Conservation (phyloP, 1,140 invertebrate species). For the Babylonia areolata region DNA sequence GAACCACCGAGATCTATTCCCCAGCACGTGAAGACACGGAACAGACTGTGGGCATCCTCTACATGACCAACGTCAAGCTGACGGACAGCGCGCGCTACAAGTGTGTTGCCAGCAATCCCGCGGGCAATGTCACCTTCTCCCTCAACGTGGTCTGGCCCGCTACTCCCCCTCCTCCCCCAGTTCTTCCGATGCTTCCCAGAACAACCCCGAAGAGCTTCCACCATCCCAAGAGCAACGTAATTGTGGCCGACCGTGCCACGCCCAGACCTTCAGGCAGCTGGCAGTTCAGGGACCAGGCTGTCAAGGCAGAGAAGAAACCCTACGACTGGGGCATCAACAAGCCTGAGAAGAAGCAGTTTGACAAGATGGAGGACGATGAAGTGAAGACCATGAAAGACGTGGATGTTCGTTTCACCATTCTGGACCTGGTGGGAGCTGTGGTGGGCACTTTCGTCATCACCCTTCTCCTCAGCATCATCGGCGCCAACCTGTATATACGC, state of each 20-base stretch:
- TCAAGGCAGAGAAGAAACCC: not conserved
- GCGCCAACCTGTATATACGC: constrained; percentile 69
- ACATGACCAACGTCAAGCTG: constrained; percentile 58
- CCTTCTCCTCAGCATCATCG: constrained; percentile 66
- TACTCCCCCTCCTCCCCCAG: constrained; percentile 13
- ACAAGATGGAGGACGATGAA: constrained; percentile 20
- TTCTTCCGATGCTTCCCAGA: not conserved
- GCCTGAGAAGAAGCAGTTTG: constrained; percentile 42
- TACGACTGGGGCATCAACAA: constrained; percentile 44
- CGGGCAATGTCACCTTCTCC: constrained; percentile 73
- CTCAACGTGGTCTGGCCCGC: constrained; percentile 72
- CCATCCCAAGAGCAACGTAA: constrained; percentile 34
- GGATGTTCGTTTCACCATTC: constrained; percentile 58
- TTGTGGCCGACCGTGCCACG: constrained; percentile 36
- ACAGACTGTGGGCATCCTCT: constrained; percentile 67
- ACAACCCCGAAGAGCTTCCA: constrained; percentile 16
- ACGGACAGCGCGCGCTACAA: constrained; percentile 65
- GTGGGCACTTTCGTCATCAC: constrained; percentile 73
- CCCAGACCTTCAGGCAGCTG: constrained; percentile 37
- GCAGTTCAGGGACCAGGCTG: constrained; percentile 43
- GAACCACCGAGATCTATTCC: constrained; percentile 62
- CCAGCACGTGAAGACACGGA: constrained; percentile 53
- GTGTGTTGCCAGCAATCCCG: constrained; percentile 74
- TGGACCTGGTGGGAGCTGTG: constrained; percentile 72
- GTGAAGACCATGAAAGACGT: not conserved